These are phyloP conservation scores for Cyrtorhinus lividipennis DNA, from an alignment of 1,140 invertebrate genomes.

Conservation along the genomic window DNA sequence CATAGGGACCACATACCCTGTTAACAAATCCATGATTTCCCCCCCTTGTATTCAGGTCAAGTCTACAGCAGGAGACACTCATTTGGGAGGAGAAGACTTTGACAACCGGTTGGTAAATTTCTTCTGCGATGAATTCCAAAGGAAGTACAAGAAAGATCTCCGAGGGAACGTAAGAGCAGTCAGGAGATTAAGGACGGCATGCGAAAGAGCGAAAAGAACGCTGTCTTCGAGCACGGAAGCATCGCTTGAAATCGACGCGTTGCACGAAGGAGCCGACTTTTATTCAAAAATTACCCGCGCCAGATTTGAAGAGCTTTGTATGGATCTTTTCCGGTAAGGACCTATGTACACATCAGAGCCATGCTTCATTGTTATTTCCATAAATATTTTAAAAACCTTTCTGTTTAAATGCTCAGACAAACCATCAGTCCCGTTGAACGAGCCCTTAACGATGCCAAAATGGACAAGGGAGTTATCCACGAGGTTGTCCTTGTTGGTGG, in stretches of 20 bases:
- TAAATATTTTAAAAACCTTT: conserved; percentile 27
- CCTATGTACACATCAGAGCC: background rate
- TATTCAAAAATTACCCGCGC: conserved; percentile 55
- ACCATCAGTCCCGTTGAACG: conserved; percentile 40
- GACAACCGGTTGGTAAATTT: conserved; percentile 73
- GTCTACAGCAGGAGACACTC: conserved; percentile 51
- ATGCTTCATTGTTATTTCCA: background rate
- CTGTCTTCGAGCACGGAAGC: conserved; percentile 58
- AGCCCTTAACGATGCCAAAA: conserved; percentile 48
- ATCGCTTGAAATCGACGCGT: conserved; percentile 51
- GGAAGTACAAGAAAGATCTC: conserved; percentile 37
- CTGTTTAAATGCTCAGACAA: too few relatives aligned
- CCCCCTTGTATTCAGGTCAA: conserved; percentile 57
- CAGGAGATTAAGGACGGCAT: conserved; percentile 40
- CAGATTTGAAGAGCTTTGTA: conserved; percentile 68
- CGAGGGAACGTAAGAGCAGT: conserved; percentile 33
- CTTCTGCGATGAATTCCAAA: conserved; percentile 40
- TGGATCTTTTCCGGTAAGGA: conserved; percentile 58
- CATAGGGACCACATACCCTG: too few relatives aligned
- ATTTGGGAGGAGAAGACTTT: too few relatives aligned
- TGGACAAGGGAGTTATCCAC: conserved; percentile 47
- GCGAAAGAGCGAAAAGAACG: conserved; percentile 66
- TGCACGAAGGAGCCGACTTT: conserved; percentile 55
- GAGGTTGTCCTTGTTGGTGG: conserved; percentile 58
- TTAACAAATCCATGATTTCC: too few relatives aligned